A percentile compares a stretch with the other conserved stretches of the same genome.
phyloP scores from a whole-genome alignment of 1,140 invertebrate genomes.

The Drosophila paulistorum region DNA sequence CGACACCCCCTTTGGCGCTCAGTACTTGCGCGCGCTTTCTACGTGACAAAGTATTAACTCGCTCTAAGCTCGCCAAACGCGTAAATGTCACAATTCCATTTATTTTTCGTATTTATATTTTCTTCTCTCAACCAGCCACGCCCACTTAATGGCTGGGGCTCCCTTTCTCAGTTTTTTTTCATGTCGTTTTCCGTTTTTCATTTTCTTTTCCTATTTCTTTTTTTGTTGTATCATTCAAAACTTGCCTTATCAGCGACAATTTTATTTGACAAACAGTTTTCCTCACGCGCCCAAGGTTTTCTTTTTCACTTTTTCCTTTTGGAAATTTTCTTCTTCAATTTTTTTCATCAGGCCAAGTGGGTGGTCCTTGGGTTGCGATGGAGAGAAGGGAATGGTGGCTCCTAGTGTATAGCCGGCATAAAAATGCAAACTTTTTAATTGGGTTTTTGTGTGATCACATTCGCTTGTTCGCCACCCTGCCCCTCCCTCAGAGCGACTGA shows the following conservation, averaged over 20 bases:
- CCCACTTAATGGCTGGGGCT: constrained; percentile 27
- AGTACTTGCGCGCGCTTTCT: constrained; percentile 21
- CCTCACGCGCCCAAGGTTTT: constrained; percentile 55
- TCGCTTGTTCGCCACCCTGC: constrained; percentile 19
- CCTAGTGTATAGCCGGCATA: constrained; percentile 42
- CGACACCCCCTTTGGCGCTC: not conserved
- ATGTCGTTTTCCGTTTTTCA: constrained; percentile 34
- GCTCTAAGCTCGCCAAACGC: constrained; percentile 76
- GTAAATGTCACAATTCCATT: constrained; percentile 81
- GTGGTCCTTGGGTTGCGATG: not conserved
- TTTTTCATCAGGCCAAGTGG: not conserved
- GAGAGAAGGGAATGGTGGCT: not conserved
- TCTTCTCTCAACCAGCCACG: constrained; percentile 56
- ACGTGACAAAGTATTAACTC: constrained; percentile 78
- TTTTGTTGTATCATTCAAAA: constrained; percentile 40
- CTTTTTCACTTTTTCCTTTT: constrained; percentile 2
- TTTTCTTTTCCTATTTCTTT: constrained; percentile 28
- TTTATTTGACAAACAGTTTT: constrained; percentile 80
- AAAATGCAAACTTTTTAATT: constrained; percentile 81
- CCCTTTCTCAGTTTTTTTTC: not conserved
- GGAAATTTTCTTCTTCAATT: not conserved
- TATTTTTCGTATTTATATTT: constrained; percentile 77
- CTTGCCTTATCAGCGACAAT: constrained; percentile 49
- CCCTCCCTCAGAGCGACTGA: not conserved
- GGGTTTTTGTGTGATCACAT: constrained; percentile 76